phyloP scores from a whole-genome alignment of 2,113 vertebrate genomes.

The Macquaria ambigua region DNA sequence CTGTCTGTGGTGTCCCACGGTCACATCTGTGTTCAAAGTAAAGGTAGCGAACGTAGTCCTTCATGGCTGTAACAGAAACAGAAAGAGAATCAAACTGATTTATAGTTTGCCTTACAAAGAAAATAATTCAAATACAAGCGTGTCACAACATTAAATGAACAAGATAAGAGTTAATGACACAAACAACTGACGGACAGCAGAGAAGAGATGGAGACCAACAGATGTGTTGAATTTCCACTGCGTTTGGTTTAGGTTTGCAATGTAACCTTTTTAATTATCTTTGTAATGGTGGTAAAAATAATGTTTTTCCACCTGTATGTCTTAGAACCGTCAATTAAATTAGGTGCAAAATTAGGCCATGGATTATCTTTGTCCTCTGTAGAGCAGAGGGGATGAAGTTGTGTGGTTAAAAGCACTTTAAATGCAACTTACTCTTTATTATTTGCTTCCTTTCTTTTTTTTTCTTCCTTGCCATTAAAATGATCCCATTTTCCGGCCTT shows the following conservation, averaged over 20 bases:
- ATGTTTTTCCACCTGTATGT: not conserved
- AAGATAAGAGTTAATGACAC: not conserved
- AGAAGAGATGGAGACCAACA: not conserved
- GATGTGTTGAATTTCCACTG: not conserved
- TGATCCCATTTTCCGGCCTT: slow-evolving; percentile 35
- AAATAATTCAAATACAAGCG: not conserved
- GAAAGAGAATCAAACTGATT: not conserved
- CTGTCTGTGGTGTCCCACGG: slow-evolving; percentile 32
- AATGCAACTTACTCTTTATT: slow-evolving; percentile 52
- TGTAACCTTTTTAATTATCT: not conserved
- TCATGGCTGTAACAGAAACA: slow-evolving; percentile 71
- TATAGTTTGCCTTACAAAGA: not conserved
- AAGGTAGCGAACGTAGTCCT: slow-evolving; percentile 78
- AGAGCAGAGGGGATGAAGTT: not conserved
- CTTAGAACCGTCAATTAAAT: not conserved
- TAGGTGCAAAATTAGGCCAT: not conserved
- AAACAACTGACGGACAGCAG: not conserved
- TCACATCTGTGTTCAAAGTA: slow-evolving; percentile 76
- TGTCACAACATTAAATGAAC: not conserved
- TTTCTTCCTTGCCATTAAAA: not conserved
- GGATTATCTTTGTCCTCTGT: not conserved
- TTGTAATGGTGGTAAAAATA: not conserved
- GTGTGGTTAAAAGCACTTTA: not conserved
- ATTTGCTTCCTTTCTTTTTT: not conserved
- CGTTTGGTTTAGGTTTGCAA: not conserved